phyloP scores from a whole-genome alignment of 2,113 vertebrate species.

The Echinops telfairi region DNA sequence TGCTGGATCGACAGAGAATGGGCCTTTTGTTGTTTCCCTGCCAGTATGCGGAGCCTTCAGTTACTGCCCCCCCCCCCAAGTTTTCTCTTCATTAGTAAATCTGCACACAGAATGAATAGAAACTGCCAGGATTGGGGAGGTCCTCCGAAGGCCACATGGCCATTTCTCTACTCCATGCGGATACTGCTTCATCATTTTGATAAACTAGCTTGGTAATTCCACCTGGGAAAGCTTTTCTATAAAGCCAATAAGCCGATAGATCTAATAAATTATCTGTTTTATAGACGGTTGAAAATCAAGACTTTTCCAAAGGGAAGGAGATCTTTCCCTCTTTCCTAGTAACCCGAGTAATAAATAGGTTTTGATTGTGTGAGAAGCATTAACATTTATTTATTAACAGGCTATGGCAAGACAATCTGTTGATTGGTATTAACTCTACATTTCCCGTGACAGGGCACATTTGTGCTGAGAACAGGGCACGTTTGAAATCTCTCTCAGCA shows the following conservation, averaged over 20 bases:
- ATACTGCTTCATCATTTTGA: conserved; percentile 5
- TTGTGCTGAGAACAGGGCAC: not conserved
- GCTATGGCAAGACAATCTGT: too few relatives aligned
- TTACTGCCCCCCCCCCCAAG: conserved; percentile 2
- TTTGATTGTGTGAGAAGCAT: conserved; percentile 22
- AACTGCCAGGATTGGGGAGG: not conserved
- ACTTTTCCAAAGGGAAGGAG: conserved; percentile 28
- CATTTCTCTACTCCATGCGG: not conserved
- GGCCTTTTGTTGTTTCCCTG: conserved; percentile 12
- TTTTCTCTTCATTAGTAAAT: conserved; percentile 37
- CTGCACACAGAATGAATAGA: not conserved
- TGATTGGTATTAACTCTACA: too few relatives aligned
- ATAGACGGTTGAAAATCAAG: not conserved
- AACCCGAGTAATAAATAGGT: not conserved
- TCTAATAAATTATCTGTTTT: conserved; percentile 37
- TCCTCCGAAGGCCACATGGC: not conserved
- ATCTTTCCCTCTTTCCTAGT: conserved; percentile 22
- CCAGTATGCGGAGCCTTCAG: not conserved
- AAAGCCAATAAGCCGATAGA: not conserved
- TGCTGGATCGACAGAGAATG: not conserved
- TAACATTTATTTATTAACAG: not conserved
- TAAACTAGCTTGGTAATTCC: not conserved
- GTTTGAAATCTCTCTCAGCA: not conserved
- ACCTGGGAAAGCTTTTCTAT: not conserved
- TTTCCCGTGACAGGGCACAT: not conserved